Conservation (phyloP, 2,888 invertebrate species). For the Euplagia quadripunctaria region DNA sequence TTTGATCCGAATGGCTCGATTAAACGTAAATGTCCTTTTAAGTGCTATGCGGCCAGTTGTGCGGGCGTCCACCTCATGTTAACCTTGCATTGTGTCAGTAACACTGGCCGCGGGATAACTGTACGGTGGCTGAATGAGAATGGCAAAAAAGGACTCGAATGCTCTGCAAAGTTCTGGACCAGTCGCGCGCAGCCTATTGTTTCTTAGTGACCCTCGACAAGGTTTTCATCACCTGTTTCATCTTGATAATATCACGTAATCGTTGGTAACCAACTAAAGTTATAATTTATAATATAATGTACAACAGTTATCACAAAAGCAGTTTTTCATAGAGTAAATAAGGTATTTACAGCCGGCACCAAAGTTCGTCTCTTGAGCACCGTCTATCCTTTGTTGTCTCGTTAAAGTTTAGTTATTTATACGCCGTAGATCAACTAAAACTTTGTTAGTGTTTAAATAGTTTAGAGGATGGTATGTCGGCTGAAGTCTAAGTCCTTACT, state of each 20-base stretch:
- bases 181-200: conserved; percentile 37
- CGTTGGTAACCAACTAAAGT: not conserved
- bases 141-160: conserved; percentile 64
- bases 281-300: not conserved
- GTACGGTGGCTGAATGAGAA: conserved; percentile 78
- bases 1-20: conserved; percentile 64
- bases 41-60: conserved; percentile 67
- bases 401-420: not conserved
- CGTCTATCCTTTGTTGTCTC: conserved; percentile 21
- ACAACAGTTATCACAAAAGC: not conserved
- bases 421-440: not conserved
- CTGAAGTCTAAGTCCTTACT: not conserved
- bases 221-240: conserved; percentile 24
- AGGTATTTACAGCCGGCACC: conserved; percentile 7
- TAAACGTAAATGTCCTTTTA: conserved; percentile 73
- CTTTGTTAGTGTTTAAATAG: not conserved
- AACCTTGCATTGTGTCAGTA: conserved; percentile 85
- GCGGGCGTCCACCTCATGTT: conserved; percentile 79
- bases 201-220: conserved; percentile 25
- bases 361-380: conserved; percentile 2
- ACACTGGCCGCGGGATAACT: conserved; percentile 79
- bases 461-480: not conserved
- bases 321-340: conserved; percentile 4
- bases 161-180: conserved; percentile 42
- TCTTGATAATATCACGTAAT: conserved; percentile 27